Percentiles rank a stretch among this genome's conserved stretches.
Conservation (phyloP, 2,113 vertebrate genomes). For the Aptenodytes patagonicus region DNA sequence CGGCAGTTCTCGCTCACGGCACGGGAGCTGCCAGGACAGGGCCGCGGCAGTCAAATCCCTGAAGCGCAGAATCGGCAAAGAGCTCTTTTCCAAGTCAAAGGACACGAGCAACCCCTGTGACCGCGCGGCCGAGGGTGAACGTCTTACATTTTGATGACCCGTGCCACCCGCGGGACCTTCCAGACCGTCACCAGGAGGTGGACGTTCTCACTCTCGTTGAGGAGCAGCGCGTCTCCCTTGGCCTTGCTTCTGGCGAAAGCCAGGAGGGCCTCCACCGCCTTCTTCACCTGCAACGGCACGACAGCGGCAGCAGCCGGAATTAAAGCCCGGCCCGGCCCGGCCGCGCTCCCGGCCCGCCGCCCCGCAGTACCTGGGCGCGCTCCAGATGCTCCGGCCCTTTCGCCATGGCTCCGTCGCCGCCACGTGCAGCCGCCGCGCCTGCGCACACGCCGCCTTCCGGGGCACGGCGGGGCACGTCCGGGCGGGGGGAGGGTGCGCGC, state of each 20-base stretch:
- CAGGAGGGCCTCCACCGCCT: slow-evolving; percentile 81
- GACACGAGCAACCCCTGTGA: no score
- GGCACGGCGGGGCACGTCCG: neutral
- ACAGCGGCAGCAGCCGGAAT: neutral
- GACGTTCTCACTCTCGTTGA: slow-evolving; percentile 77
- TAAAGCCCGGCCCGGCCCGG: rapidly evolving
- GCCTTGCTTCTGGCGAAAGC: slow-evolving; percentile 74
- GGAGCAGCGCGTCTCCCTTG: slow-evolving; percentile 49
- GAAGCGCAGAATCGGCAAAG: rapidly evolving
- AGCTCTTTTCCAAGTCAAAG: neutral
- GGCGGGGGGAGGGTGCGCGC: neutral
- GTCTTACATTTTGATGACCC: slow-evolving; percentile 83
- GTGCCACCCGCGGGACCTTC: slow-evolving; percentile 81
- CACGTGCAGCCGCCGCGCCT: neutral
- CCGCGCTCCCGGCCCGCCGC: neutral
- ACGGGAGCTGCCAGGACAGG: no score
- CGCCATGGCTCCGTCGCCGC: neutral
- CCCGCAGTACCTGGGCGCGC: neutral
- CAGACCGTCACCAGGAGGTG: slow-evolving; percentile 85
- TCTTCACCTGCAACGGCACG: slow-evolving; percentile 78
- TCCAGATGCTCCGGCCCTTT: rapidly evolving
- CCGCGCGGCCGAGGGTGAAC: rapidly evolving
- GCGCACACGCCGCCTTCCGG: neutral
- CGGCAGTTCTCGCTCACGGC: neutral
- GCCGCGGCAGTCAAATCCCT: rapidly evolving